Evolutionary conservation across 2,888 invertebrate genomes (phyloP).

Genomic region (Sthenelais limicola): DNA sequence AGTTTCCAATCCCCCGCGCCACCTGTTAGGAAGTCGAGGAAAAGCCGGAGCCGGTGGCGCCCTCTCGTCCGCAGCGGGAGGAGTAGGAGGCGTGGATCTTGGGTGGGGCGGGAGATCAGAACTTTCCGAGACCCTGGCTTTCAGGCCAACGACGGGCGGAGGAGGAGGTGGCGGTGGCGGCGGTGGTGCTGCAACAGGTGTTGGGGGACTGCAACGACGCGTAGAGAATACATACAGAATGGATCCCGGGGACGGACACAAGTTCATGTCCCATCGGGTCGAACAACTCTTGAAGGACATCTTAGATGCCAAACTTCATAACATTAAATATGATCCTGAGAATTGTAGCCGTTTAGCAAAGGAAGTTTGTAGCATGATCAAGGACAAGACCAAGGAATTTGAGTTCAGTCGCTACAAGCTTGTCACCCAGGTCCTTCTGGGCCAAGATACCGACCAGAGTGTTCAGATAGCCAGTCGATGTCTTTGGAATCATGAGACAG

Average conservation of each 20-base stretch:
- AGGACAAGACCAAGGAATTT: constrained; percentile 51
- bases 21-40: constrained; percentile 6
- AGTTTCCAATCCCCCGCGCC: not conserved
- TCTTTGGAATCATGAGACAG: constrained; percentile 52
- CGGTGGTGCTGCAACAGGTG: no score
- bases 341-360: constrained; percentile 49
- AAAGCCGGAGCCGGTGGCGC: no score
- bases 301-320: constrained; percentile 46
- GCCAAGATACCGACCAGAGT: constrained; percentile 51
- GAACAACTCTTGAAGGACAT: constrained; percentile 49
- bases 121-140: constrained; percentile 6
- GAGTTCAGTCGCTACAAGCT: constrained; percentile 52
- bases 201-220: no score
- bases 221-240: constrained; percentile 35
- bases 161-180: not conserved
- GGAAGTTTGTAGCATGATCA: constrained; percentile 49
- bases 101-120: not conserved
- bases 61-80: constrained; percentile 3
- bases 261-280: constrained; percentile 44
- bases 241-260: not conserved
- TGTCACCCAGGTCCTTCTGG: constrained; percentile 52
- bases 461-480: constrained; percentile 53
- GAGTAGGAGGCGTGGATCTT: not conserved
- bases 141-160: constrained; percentile 8
- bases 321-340: constrained; percentile 49